phyloP scores from a whole-genome alignment of 1,140 invertebrate species.

The Drosophila varians region DNA sequence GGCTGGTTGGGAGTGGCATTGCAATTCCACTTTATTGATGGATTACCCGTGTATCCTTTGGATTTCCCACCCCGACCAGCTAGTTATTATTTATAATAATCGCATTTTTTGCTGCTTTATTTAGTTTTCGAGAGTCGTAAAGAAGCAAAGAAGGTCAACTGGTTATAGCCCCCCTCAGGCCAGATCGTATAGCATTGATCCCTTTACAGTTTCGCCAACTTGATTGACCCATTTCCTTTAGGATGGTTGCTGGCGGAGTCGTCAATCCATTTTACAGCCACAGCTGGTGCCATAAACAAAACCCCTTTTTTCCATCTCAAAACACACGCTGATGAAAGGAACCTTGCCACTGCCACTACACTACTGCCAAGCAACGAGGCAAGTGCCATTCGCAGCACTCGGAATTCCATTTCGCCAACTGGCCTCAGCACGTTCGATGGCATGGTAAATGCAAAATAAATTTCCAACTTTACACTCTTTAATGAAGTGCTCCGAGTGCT shows the following conservation, averaged over 20 bases:
- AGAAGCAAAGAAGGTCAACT: background rate
- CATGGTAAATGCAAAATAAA: slow-evolving; percentile 67
- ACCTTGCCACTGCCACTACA: too few species aligned
- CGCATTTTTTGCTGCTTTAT: background rate
- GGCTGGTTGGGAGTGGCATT: slow-evolving; percentile 8
- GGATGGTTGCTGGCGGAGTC: slow-evolving; percentile 5
- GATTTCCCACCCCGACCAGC: too few species aligned
- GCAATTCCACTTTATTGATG: slow-evolving; percentile 28
- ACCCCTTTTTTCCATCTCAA: slow-evolving; percentile 11
- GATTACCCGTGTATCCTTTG: slow-evolving; percentile 4
- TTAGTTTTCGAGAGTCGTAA: background rate
- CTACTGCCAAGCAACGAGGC: background rate
- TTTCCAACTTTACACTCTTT: slow-evolving; percentile 72
- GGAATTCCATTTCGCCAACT: slow-evolving; percentile 24
- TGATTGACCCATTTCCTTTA: slow-evolving; percentile 37
- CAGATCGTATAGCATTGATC: slow-evolving; percentile 39
- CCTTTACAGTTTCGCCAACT: slow-evolving; percentile 36
- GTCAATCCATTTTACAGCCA: slow-evolving; percentile 48
- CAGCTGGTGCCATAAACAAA: slow-evolving; percentile 33
- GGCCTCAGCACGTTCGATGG: slow-evolving; percentile 39
- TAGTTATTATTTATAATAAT: background rate
- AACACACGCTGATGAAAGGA: background rate
- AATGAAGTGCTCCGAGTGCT: slow-evolving; percentile 54
- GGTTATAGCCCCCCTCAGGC: slow-evolving; percentile 3
- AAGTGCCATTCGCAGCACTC: slow-evolving; percentile 23